Conservation (phyloP, 1,140 invertebrate genomes). For the Fopius arisanus region DNA sequence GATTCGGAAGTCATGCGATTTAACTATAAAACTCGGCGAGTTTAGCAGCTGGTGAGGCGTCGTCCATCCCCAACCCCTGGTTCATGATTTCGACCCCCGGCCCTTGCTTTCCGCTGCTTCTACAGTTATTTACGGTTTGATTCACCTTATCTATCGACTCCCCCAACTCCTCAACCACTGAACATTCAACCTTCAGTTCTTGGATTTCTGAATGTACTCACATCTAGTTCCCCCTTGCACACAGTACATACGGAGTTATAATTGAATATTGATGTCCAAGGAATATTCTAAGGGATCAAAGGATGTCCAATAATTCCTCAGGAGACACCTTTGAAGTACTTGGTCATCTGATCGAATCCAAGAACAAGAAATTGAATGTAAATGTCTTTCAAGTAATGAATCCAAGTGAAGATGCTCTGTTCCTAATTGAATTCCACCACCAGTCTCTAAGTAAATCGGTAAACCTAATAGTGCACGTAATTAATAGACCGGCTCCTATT, state of each 20-base stretch:
- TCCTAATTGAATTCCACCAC: not conserved
- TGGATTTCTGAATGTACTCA: not conserved
- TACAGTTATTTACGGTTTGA: slow-evolving; percentile 66
- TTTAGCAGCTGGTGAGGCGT: slow-evolving; percentile 61
- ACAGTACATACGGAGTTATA: not conserved
- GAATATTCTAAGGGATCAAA: not conserved
- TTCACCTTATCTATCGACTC: slow-evolving; percentile 62
- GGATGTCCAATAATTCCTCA: not conserved
- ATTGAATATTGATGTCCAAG: not conserved
- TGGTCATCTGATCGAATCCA: not conserved
- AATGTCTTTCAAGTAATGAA: not conserved
- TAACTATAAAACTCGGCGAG: slow-evolving; percentile 65
- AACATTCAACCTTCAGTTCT: not conserved
- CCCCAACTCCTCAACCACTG: slow-evolving; percentile 26
- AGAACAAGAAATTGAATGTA: not conserved
- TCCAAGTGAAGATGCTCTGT: not conserved
- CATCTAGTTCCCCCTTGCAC: not conserved
- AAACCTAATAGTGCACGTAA: slow-evolving; percentile 2
- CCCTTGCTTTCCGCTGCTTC: slow-evolving; percentile 57
- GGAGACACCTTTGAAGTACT: not conserved
- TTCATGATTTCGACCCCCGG: slow-evolving; percentile 31
- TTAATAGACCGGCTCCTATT: not conserved
- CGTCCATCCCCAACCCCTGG: slow-evolving; percentile 41
- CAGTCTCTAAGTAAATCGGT: not conserved
- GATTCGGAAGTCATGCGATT: slow-evolving; percentile 65